A percentile compares a stretch with the other conserved stretches of the same genome.
Evolutionary conservation across 2,113 vertebrate genomes (phyloP).

Genomic region (Brienomyrus longianalis): DNA sequence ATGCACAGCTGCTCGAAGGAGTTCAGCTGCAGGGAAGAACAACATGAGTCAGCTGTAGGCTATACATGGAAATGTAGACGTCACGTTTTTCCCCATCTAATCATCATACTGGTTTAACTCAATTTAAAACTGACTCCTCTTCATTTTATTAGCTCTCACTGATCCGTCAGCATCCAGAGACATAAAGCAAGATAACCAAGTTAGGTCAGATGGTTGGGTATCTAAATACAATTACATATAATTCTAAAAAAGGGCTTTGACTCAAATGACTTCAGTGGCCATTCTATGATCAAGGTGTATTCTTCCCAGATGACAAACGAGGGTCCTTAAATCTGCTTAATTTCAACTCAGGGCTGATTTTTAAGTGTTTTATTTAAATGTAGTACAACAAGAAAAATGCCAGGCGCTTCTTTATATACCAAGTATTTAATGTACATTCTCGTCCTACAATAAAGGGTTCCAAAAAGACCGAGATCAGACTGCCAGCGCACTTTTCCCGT

Average conservation of each 20-base stretch:
- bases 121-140: not conserved
- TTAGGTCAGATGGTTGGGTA: not conserved
- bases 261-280: not conserved
- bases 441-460: not conserved
- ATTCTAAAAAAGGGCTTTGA: not conserved
- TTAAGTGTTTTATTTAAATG: not conserved
- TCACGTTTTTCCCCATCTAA: not conserved
- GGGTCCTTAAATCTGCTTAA: not conserved
- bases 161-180: not conserved
- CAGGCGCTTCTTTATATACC: not conserved
- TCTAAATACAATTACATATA: not conserved
- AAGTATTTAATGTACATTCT: not conserved
- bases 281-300: not conserved
- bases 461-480: not conserved
- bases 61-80: not conserved
- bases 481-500: not conserved
- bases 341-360: not conserved
- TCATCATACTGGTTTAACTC: not conserved
- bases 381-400: not conserved
- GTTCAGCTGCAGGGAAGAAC: conserved; percentile 68
- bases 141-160: not conserved
- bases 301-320: not conserved
- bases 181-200: not conserved
- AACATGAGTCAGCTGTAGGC: not conserved
- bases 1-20: conserved; percentile 98